A percentile compares a stretch with the other conserved stretches of the same genome.
Evolutionary conservation across 1,140 invertebrate genomes (phyloP).

Genomic region (Aphaenogaster ashmeadi): DNA sequence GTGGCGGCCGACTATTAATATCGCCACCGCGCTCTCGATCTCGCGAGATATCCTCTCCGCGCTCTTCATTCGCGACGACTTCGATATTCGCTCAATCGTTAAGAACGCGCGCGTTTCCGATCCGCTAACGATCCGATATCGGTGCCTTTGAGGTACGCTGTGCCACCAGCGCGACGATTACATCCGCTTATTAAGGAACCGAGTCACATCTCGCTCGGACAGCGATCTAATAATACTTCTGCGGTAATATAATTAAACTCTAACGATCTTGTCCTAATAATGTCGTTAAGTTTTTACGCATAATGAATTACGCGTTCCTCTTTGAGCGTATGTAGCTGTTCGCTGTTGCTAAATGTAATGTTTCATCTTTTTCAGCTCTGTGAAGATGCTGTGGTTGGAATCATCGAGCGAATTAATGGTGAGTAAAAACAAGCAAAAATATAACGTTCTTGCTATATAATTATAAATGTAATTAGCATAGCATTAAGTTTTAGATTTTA

Average conservation of each 20-base stretch:
- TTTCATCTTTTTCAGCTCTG: not conserved
- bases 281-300: conserved; percentile 41
- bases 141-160: conserved; percentile 67
- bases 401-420: not conserved
- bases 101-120: conserved; percentile 65
- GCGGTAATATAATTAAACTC: conserved; percentile 63
- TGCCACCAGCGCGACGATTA: conserved; percentile 26
- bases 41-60: not conserved
- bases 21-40: conserved; percentile 33
- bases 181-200: conserved; percentile 30
- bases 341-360: not conserved
- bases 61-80: conserved; percentile 29
- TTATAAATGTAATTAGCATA: not conserved
- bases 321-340: not conserved
- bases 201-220: conserved; percentile 42
- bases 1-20: conserved; percentile 67
- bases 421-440: not conserved
- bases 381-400: conserved; percentile 7
- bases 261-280: conserved; percentile 60
- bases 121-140: conserved; percentile 66
- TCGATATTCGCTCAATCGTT: conserved; percentile 70
- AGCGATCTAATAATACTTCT: conserved; percentile 58
- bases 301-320: conserved; percentile 55
- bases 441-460: not conserved
- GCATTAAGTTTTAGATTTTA: not conserved